Evolutionary conservation across 2,797 vertebrate species (phyloP).

Genomic region (Kryptolebias ocellatus): DNA sequence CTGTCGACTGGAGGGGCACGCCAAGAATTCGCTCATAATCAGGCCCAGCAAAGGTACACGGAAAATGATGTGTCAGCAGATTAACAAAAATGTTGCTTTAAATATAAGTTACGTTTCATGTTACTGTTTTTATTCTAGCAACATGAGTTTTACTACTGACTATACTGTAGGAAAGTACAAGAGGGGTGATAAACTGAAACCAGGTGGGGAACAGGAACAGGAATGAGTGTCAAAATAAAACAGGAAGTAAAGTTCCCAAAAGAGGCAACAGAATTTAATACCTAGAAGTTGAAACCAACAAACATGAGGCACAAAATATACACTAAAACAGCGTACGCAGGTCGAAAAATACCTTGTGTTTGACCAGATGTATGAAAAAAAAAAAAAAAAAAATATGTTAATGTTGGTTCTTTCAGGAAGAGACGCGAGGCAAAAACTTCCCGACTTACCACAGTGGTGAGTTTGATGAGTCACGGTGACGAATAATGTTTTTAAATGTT

Average conservation of each 20-base stretch:
- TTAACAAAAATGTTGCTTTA: neutral
- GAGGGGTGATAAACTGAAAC: too few species aligned
- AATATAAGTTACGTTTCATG: neutral
- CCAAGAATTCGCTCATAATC: constrained; percentile 81
- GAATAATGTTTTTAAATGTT: neutral
- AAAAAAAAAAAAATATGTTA: neutral
- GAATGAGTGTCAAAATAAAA: too few species aligned
- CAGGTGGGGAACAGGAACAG: too few species aligned
- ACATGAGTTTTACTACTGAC: too few species aligned
- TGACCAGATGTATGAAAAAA: neutral
- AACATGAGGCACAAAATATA: too few species aligned
- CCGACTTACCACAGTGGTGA: constrained; percentile 78
- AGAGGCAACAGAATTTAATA: too few species aligned
- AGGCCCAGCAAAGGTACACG: constrained; percentile 80
- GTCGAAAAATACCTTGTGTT: too few species aligned
- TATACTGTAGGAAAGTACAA: too few species aligned
- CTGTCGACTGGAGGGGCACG: constrained; percentile 82
- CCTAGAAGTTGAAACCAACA: too few species aligned
- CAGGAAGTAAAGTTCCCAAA: too few species aligned
- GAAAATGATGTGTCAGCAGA: neutral
- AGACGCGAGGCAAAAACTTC: constrained; percentile 68
- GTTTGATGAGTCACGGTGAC: constrained; percentile 27
- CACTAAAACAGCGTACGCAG: too few species aligned
- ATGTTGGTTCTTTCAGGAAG: constrained; percentile 65
- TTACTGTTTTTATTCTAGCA: too few species aligned